Conservation (phyloP, 2,797 vertebrate genomes). For the Anomalospiza imberbis region DNA sequence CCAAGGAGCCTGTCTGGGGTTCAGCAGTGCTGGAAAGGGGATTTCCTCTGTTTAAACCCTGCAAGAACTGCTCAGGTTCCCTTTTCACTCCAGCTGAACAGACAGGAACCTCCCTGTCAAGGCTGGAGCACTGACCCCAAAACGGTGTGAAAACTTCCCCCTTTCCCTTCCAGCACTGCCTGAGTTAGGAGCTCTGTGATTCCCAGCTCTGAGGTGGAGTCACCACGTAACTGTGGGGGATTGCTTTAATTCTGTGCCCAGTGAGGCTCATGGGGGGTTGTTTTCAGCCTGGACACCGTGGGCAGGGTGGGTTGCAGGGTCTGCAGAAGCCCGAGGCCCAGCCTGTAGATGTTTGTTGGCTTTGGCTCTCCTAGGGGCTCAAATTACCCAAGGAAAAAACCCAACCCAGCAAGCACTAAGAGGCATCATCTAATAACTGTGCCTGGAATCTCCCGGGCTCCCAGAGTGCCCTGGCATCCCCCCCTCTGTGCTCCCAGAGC, state of each 20-base stretch:
- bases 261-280: not conserved
- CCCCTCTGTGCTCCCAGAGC: not conserved
- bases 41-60: not conserved
- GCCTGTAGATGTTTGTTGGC: not conserved
- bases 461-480: not conserved
- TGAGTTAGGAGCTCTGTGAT: not conserved
- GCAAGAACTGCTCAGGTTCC: not conserved
- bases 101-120: not conserved
- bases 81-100: not conserved
- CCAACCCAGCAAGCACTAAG: not conserved
- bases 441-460: not conserved
- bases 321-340: not conserved
- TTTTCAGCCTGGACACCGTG: not conserved
- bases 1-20: not conserved
- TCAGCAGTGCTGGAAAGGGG: not conserved
- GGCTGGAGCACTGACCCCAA: fast-evolving
- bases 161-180: not conserved
- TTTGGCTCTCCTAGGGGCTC: not conserved
- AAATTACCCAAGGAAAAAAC: not conserved
- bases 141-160: not conserved
- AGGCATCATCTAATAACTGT: not conserved
- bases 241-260: not conserved
- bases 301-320: fast-evolving
- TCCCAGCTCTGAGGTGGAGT: not conserved
- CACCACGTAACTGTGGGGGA: fast-evolving